Base-by-base conservation (phyloP, 2,888 invertebrate species). In the Galeopsomyia nigrocyanea region DNA sequence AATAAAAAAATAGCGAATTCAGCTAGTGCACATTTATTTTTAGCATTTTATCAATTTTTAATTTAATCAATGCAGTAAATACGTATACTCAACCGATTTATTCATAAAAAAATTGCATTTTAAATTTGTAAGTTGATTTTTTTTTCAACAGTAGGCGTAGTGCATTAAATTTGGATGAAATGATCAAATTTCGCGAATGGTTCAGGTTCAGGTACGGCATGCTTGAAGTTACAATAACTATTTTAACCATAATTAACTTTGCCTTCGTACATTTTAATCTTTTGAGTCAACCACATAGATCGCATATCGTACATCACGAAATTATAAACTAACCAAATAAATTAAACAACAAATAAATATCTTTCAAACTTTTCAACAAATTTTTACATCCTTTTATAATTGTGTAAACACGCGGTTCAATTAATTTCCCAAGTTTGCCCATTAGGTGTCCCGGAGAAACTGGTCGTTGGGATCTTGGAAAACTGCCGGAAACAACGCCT, bases 161-260 rank as follows among this genome's bases (percentile, higher is more conserved):
- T 57, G 66, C 53, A 14, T 60, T 68, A 22, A 68, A 58, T 22
- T 6, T 21, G 46, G 67, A 68, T 13, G 53, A 68, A 14, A 50
- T 51, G 46, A 46, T 60, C 50, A 51, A 21, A 68, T 68, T 46
- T 39, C 19, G 17, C 17, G 39, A n/a, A 14, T 60, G 50, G 60
- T 68, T 68, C 17, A 49, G n/a, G 56, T 87, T 68, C 82, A 93
- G 93, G 81, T 86, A 93, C 81, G 89, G 91, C 80, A 85, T 92
- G 81, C 94, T 94, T 80, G 93, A 94, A 0, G 95, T 26, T 5
- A 95, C 84, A 92, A 92, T 81, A 95, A 96, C 86, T 90, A 93
- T 26, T 0, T 85, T 95, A 58, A 88, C 89, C 21, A 89, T 90
- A 3, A 3, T 26, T 5, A 26, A 26, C 5, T 3, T 5, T 26